These are phyloP conservation scores for Malaclemys terrapin DNA, from an alignment of 2,113 vertebrate species.

Conservation along the genomic window DNA sequence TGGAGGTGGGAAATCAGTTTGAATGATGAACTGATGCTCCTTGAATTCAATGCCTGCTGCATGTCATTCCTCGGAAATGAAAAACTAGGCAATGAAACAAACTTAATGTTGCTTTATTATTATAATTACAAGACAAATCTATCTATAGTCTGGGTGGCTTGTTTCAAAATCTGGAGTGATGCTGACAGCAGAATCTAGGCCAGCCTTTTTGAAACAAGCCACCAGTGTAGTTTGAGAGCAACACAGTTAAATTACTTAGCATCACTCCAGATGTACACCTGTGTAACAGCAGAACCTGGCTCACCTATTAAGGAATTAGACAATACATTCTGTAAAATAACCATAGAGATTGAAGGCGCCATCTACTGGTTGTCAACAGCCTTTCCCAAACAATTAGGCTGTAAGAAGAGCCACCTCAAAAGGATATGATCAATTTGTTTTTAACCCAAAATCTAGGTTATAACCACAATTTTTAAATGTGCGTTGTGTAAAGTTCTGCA, in stretches of 20 bases:
- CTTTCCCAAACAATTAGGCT: not conserved
- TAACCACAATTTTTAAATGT: not conserved
- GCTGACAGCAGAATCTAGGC: too few relatives aligned
- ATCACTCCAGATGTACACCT: not conserved
- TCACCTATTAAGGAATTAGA: not conserved
- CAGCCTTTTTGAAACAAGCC: too few relatives aligned
- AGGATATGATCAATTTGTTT: not conserved
- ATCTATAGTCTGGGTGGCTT: not conserved
- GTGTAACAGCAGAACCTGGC: not conserved
- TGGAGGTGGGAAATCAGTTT: not conserved
- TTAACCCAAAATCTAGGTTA: not conserved
- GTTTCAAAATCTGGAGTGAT: too few relatives aligned
- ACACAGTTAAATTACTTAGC: not conserved
- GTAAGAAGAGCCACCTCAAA: not conserved
- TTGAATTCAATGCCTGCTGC: not conserved
- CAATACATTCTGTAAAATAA: not conserved
- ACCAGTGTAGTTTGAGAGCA: not conserved
- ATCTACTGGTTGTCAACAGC: not conserved
- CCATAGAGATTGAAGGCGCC: not conserved
- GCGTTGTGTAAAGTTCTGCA: not conserved
- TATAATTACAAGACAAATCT: conserved; percentile 24
- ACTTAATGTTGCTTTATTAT: not conserved
- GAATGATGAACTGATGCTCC: conserved; percentile 29
- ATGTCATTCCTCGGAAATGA: not conserved
- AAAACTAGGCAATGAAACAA: conserved; percentile 11